Percentiles rank a stretch among this genome's conserved stretches.
Evolutionary conservation across 2,888 invertebrate species (phyloP).

Genomic region (Macrosiphum euphorbiae): DNA sequence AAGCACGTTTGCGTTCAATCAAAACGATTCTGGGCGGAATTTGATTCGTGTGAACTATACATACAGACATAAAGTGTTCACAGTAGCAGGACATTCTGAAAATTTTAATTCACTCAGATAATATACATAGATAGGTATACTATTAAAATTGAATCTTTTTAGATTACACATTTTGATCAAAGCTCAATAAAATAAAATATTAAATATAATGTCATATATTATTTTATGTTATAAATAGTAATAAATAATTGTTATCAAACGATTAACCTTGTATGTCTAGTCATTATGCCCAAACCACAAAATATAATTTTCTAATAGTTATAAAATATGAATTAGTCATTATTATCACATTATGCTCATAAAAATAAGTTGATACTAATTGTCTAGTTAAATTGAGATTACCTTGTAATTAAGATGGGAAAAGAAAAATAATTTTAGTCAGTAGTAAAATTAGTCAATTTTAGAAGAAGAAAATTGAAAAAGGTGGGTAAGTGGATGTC

Average conservation of each 20-base stretch:
- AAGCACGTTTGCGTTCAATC: neutral
- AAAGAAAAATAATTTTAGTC: neutral
- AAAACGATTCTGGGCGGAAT: neutral
- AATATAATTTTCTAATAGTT: neutral
- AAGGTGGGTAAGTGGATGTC: too few species aligned
- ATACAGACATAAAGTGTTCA: neutral
- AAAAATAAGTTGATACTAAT: neutral
- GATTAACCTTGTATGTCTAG: neutral
- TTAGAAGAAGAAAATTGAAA: neutral
- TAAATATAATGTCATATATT: neutral
- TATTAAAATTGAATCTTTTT: neutral
- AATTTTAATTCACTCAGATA: neutral
- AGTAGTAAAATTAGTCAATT: neutral
- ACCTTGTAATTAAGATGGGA: neutral
- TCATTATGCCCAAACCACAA: neutral
- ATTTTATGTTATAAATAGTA: neutral
- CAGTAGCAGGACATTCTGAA: neutral
- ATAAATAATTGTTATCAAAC: neutral
- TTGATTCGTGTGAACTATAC: neutral
- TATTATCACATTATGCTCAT: neutral
- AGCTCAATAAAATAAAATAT: neutral
- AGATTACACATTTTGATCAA: neutral
- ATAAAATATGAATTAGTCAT: neutral
- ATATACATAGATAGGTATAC: neutral
- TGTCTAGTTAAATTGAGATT: neutral